Percentiles rank a stretch among this genome's conserved stretches.
Conservation (phyloP, 2,888 invertebrate genomes). For the Bombylius discolor region DNA sequence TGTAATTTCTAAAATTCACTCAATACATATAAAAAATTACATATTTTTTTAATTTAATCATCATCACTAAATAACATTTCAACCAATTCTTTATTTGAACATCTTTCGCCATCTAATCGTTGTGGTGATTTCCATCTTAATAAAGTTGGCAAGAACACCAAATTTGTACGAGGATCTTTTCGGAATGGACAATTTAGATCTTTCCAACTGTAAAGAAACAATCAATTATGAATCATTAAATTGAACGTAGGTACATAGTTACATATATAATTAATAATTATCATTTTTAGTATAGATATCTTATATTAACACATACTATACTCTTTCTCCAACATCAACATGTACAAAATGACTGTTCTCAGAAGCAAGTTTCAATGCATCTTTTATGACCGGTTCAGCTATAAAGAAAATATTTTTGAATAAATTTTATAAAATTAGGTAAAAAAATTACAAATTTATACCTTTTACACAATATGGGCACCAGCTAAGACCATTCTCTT, state of each 20-base stretch:
- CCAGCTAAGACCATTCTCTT: conserved; percentile 62
- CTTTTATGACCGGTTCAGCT: conserved; percentile 69
- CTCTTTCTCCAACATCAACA: conserved; percentile 65
- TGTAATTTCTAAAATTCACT: too few relatives aligned
- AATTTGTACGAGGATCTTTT: conserved; percentile 53
- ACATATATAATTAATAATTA: too few relatives aligned
- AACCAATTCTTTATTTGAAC: conserved; percentile 57
- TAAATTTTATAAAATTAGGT: not conserved
- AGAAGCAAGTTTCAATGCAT: conserved; percentile 47
- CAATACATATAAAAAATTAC: too few relatives aligned
- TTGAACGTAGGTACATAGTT: not conserved
- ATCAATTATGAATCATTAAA: not conserved
- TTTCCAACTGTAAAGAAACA: conserved; percentile 59
- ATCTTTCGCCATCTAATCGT: conserved; percentile 65
- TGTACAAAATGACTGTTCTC: conserved; percentile 54
- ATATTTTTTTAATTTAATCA: conserved; percentile 31
- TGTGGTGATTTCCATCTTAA: conserved; percentile 66
- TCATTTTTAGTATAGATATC: too few relatives aligned
- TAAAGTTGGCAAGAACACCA: conserved; percentile 73
- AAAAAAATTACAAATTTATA: conserved; percentile 36
- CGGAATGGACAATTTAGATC: conserved; percentile 68
- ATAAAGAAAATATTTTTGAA: conserved; percentile 6
- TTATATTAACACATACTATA: conserved; percentile 42
- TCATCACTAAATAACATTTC: conserved; percentile 69
- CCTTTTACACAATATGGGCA: conserved; percentile 79